Conservation (phyloP, 2,113 vertebrate species). For the Scortum barcoo region DNA sequence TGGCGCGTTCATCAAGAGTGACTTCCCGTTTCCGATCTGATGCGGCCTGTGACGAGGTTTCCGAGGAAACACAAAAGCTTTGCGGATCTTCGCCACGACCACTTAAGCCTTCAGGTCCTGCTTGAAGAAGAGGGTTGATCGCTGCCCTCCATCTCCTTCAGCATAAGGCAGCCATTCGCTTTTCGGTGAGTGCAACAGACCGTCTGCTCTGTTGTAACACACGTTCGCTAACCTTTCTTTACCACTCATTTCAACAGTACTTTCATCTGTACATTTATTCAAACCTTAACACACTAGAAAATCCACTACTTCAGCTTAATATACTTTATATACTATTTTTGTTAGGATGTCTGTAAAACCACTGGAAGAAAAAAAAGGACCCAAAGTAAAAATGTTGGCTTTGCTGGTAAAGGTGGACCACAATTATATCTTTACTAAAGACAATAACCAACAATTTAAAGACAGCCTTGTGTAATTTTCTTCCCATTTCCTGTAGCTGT, state of each 20-base stretch:
- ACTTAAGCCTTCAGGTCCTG: constrained; percentile 2
- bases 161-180: not conserved
- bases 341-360: no score
- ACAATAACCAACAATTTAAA: no score
- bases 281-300: not conserved
- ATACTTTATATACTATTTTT: not conserved
- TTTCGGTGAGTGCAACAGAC: no score
- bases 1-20: not conserved
- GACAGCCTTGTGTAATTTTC: no score
- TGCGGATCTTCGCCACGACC: constrained; percentile 5
- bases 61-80: constrained; percentile 27
- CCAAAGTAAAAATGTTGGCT: not conserved
- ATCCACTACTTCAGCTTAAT: not conserved
- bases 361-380: not conserved
- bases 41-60: constrained; percentile 3
- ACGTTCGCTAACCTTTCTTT: not conserved
- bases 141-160: not conserved
- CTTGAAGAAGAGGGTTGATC: not conserved
- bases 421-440: not conserved
- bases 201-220: no score
- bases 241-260: not conserved
- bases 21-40: constrained; percentile 9
- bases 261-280: not conserved
- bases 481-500: no score
- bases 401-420: not conserved